Percentiles rank a stretch among this genome's conserved stretches.
Evolutionary conservation across 2,113 vertebrate genomes (phyloP).

Genomic region (Sturnira hondurensis): DNA sequence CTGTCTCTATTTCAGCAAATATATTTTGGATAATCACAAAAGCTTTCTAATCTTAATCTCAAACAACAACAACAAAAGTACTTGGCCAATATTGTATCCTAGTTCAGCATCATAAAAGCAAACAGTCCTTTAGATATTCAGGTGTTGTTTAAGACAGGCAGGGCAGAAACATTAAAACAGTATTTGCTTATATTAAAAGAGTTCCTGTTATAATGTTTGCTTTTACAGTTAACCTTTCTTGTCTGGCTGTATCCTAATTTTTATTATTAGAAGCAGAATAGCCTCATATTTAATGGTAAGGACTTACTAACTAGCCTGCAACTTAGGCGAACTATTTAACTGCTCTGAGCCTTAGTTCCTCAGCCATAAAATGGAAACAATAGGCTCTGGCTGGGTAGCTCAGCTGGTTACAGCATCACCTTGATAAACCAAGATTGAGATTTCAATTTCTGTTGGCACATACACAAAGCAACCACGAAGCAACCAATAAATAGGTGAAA

Average conservation of each 20-base stretch:
- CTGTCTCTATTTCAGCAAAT: constrained; percentile 34
- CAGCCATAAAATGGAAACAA: not conserved
- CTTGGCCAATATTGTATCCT: not conserved
- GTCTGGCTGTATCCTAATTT: not conserved
- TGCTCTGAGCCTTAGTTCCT: not conserved
- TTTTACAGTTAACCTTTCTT: not conserved
- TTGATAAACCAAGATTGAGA: too few species aligned
- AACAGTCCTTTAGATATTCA: constrained; percentile 14
- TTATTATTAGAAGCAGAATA: constrained; percentile 27
- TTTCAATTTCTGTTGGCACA: too few species aligned
- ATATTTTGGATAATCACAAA: constrained; percentile 20
- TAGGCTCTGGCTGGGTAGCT: not conserved
- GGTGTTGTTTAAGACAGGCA: not conserved
- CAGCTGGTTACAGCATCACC: too few species aligned
- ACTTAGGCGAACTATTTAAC: not conserved
- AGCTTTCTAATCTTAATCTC: constrained; percentile 27
- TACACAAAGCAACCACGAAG: too few species aligned
- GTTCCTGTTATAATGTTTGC: not conserved
- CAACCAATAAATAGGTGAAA: too few species aligned
- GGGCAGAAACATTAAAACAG: constrained; percentile 39
- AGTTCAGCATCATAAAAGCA: constrained; percentile 1
- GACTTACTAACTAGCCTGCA: not conserved
- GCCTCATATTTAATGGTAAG: not conserved
- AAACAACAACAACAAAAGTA: not conserved
- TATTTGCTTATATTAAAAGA: not conserved